Conservation (phyloP, 1,140 invertebrate genomes). For the Eufriesea mexicana region DNA sequence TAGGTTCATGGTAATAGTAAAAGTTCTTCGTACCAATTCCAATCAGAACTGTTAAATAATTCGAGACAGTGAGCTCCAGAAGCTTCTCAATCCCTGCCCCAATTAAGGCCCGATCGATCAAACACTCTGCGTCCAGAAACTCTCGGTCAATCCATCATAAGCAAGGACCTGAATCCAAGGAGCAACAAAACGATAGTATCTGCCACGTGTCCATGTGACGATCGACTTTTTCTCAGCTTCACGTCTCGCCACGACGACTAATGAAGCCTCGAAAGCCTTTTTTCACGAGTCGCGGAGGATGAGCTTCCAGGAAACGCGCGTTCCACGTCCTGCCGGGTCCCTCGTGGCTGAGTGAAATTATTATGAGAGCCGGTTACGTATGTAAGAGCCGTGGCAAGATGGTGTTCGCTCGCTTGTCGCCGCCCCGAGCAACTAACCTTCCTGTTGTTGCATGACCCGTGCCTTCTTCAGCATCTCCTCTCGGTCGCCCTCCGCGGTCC, state of each 20-base stretch:
- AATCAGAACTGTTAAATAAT: too few relatives aligned
- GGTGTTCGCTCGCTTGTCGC: constrained; percentile 79
- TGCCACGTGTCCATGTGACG: constrained; percentile 3
- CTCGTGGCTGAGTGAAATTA: constrained; percentile 72
- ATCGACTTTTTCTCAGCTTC: constrained; percentile 27
- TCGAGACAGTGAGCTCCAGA: too few relatives aligned
- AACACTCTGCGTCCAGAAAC: too few relatives aligned
- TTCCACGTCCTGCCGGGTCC: constrained; percentile 50
- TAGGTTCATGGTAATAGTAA: too few relatives aligned
- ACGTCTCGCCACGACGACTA: not conserved
- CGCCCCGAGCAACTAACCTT: constrained; percentile 80
- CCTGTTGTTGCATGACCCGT: constrained; percentile 80
- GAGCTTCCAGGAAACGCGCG: constrained; percentile 65
- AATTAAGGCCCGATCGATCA: too few relatives aligned
- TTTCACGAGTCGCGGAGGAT: constrained; percentile 23
- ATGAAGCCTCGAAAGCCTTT: constrained; percentile 18
- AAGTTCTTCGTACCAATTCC: too few relatives aligned
- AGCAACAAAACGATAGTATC: not conserved
- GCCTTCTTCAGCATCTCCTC: constrained; percentile 71
- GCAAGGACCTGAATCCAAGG: not conserved
- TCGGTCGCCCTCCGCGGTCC: constrained; percentile 3
- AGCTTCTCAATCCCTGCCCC: too few relatives aligned
- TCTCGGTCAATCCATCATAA: not conserved
- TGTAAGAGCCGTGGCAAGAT: constrained; percentile 71
- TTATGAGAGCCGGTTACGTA: constrained; percentile 76